Percentiles rank a stretch among this genome's conserved stretches.
phyloP scores from a whole-genome alignment of 2,797 vertebrate genomes.

The Arremon aurantiirostris region DNA sequence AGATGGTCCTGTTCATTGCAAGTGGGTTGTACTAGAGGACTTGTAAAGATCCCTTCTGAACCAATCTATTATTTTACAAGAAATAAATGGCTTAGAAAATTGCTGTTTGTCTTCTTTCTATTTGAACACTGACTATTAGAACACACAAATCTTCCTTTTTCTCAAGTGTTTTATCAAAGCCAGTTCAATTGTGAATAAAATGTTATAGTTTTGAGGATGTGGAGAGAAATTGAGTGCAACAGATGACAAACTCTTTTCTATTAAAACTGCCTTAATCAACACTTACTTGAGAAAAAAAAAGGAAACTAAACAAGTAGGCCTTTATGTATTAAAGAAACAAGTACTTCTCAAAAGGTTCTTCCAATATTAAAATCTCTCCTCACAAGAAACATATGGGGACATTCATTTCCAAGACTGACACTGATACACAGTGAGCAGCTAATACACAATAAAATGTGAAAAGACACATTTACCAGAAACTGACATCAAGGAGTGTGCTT shows the following conservation, averaged over 20 bases:
- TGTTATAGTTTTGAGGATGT: not conserved
- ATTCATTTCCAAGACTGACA: not conserved
- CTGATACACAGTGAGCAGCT: not conserved
- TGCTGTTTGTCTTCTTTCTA: not conserved
- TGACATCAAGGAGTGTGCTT: not conserved
- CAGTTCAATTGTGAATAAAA: not conserved
- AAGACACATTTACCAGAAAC: not conserved
- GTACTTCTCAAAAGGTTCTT: not conserved
- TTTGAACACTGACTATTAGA: not conserved
- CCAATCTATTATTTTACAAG: not conserved
- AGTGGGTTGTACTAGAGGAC: not conserved
- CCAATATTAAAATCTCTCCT: not conserved
- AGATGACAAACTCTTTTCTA: not conserved
- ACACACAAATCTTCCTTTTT: not conserved
- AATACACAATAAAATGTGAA: slow-evolving; percentile 11
- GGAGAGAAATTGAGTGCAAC: not conserved
- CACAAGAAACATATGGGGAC: not conserved
- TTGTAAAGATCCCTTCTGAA: not conserved
- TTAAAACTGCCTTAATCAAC: not conserved
- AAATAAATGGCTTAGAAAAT: not conserved
- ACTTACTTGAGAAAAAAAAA: not conserved
- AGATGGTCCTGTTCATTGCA: not conserved
- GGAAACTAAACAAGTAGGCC: not conserved
- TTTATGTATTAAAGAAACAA: not conserved
- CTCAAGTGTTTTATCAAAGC: not conserved